These are phyloP conservation scores for Anoura caudifer DNA, from an alignment of 2,113 vertebrate genomes.

Conservation along the genomic window DNA sequence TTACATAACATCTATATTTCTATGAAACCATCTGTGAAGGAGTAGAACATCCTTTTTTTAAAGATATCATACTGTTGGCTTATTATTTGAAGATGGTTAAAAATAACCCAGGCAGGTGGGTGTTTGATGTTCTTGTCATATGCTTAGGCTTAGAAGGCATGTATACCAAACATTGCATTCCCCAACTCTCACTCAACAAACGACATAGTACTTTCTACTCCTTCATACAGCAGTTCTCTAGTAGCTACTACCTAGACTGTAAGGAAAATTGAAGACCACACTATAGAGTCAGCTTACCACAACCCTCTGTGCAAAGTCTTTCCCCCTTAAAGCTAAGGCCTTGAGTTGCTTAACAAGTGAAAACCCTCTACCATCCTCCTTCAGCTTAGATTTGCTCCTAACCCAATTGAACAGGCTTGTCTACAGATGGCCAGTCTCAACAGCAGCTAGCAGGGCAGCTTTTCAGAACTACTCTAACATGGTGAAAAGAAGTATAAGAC, in stretches of 20 bases:
- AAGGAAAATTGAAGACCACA: background rate
- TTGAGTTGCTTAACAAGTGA: background rate
- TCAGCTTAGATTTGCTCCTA: background rate
- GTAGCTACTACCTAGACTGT: background rate
- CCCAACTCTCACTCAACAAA: background rate
- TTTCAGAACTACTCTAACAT: background rate
- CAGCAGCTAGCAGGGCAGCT: background rate
- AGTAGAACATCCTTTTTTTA: conserved; percentile 44
- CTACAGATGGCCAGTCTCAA: background rate
- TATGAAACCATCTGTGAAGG: conserved; percentile 50
- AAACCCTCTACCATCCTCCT: background rate
- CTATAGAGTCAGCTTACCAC: background rate
- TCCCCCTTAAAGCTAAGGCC: background rate
- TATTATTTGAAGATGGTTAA: conserved; percentile 54
- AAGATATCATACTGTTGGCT: conserved; percentile 24
- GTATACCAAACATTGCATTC: background rate
- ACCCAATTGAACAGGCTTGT: background rate
- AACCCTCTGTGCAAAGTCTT: background rate
- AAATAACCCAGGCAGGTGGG: conserved; percentile 35
- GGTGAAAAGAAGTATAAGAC: background rate
- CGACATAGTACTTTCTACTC: background rate
- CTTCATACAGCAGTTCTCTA: background rate
- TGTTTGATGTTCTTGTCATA: conserved; percentile 39
- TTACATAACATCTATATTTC: conserved; percentile 60
- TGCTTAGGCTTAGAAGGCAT: background rate